Base-by-base conservation (phyloP, 2,888 invertebrate genomes). In the Pediacus dermestoides region DNA sequence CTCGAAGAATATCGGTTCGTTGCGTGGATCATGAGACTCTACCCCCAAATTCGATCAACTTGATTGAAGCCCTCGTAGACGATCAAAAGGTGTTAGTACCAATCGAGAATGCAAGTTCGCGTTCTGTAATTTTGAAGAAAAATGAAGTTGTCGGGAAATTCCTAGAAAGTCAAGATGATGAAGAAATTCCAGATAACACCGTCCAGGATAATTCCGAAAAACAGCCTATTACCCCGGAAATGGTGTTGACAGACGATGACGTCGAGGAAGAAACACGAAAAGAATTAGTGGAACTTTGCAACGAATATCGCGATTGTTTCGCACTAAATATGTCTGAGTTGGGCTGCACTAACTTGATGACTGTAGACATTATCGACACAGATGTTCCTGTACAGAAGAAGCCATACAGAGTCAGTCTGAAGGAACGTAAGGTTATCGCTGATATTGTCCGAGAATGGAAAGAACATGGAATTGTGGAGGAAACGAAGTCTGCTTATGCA, bases 401-500 rank as follows among this genome's bases (percentile, higher is more conserved):
- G 22, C 42, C 39, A 12, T 47, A 42, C 21, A 16, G 31, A 16
- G 37, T 37, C 7, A 39, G 22, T n/a, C 11, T n/a, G 12, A 23
- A 37, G 12, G 47, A 47, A 8, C 35, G 41, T 25, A 30, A 38
- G 25, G 27, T 23, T 6, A 42, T 45, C n/a, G 12, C 15, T 16
- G 21, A 37, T 3, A 42, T 47, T 6, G 34, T 44, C 13, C 10
- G 18, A 6, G 44, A 39, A 42, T 46, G 46, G 46, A 36, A 34
- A 26, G 15, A 33, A 2, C 28, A 16, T 15, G 41, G 44, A 10
- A 41, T 48, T 4, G 30, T 43, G 4, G 33, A 33, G n/a, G 46
- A 48, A 12, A 48, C 48, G 12, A 39, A 10, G 7, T 45, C 49
- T 12, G 16, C 38, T 6, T 50, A 52, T 15, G 36, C 48, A 3